Evolutionary conservation across 2,113 vertebrate genomes (phyloP), one percentile per base, ranked within the genome.

Genomic region (Silurus meridionalis): DNA sequence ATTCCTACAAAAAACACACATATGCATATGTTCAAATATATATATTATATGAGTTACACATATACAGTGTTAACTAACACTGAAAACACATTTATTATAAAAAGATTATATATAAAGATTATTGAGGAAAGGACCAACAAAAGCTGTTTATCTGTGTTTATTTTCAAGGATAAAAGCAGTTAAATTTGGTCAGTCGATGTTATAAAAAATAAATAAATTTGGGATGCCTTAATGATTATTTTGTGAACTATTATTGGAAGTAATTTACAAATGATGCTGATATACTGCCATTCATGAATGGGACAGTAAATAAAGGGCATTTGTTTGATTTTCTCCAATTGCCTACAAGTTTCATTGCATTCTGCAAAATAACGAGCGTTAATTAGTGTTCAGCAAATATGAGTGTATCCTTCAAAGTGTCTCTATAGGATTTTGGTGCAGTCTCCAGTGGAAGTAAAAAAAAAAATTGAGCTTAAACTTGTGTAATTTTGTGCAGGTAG

Each of bases 1-100:
- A 99, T 75, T 93, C 94, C 97, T 99, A n/a, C 63, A 83, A 83
- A 58, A 84, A 13, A 85, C 66, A 83, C 11, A 37, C 37, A 37
- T 37, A 3, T 37, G 37, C 37, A 2, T 37, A 37, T 37, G 37
- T 37, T 37, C 1, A 37, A 37, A 37, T 37, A 37, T 37, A 37
- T 3, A 37, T 37, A 37, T 37, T 37, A 37, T 37, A 37, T 37
- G 37, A 37, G 37, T 37, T 37, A 37, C 37, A 37, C 3, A 79
- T 1, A 10, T 17, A 77, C 83, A 61, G 50, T 61, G 60, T 50
- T 64, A 64, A 63, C 23, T 53, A 3, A 52, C 48, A 37, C 48
- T 11, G 50, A 83, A 28, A 17, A 37, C 52, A 78, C 23, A 55
- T 23, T 14, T 10, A n/a, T n/a, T 37, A 37, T 37, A 37, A 37